Conservation (phyloP, 2,113 vertebrate species). For the Stercorarius parasiticus region DNA sequence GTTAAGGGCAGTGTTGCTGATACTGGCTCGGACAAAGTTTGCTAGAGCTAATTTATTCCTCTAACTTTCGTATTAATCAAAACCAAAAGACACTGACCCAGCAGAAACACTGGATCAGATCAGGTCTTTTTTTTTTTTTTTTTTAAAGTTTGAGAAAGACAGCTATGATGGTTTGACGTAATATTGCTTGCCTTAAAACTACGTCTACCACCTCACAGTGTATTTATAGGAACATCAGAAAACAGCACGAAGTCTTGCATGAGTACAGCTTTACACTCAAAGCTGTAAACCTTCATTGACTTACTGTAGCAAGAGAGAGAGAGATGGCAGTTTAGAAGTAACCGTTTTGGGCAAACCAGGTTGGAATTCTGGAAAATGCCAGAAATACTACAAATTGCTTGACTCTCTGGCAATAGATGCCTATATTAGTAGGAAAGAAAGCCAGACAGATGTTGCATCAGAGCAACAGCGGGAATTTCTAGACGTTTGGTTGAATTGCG, state of each 20-base stretch:
- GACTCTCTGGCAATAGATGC: neutral
- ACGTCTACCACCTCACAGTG: rapidly evolving
- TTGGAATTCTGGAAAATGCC: constrained; percentile 7
- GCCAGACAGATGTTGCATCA: constrained; percentile 2
- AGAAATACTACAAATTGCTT: neutral
- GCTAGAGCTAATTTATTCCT: neutral
- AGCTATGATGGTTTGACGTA: neutral
- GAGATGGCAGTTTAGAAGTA: neutral
- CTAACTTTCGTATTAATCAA: neutral
- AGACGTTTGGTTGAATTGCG: neutral
- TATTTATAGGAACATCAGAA: neutral
- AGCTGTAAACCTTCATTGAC: neutral
- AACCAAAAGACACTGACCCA: neutral
- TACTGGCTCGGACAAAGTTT: neutral
- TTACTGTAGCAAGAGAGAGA: neutral
- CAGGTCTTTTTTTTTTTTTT: too few relatives aligned
- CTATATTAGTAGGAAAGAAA: neutral
- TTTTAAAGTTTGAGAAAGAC: neutral
- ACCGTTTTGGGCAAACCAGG: neutral
- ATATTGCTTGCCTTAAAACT: neutral
- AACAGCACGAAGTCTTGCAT: neutral
- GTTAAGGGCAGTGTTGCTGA: neutral
- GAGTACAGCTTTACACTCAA: neutral
- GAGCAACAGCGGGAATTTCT: neutral
- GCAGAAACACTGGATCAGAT: neutral